Conservation (phyloP, 2,113 vertebrate species). For the Heterocephalus glaber region DNA sequence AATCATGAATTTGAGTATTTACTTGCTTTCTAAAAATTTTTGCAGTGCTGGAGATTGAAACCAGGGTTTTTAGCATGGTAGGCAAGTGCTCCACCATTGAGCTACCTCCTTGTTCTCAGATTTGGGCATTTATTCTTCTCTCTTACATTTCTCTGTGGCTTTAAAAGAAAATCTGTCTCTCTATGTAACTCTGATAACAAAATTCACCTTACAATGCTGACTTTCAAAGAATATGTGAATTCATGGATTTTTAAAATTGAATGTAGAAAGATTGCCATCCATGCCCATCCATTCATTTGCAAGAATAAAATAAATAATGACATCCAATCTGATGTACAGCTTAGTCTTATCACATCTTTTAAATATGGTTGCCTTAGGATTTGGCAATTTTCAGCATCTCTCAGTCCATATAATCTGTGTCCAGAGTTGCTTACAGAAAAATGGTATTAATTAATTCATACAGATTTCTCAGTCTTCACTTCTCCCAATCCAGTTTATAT, state of each 20-base stretch:
- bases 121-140: neutral
- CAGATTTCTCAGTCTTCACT: neutral
- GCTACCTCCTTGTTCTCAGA: too few relatives aligned
- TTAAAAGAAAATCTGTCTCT: neutral
- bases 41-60: neutral
- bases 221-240: neutral
- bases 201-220: neutral
- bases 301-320: neutral
- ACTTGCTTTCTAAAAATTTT: neutral
- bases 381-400: neutral
- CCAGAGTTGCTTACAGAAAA: neutral
- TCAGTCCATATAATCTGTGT: neutral
- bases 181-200: neutral
- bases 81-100: neutral
- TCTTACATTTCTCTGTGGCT: neutral
- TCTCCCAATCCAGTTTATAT: neutral
- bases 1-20: neutral
- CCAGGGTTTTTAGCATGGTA: neutral
- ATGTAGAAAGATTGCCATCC: neutral
- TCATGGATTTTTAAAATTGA: neutral
- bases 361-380: neutral
- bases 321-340: neutral
- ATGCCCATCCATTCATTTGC: neutral
- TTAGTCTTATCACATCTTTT: neutral
- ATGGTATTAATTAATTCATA: neutral